Base-by-base conservation (phyloP, 2,888 invertebrate genomes). In the Dastarcus helophoroides region DNA sequence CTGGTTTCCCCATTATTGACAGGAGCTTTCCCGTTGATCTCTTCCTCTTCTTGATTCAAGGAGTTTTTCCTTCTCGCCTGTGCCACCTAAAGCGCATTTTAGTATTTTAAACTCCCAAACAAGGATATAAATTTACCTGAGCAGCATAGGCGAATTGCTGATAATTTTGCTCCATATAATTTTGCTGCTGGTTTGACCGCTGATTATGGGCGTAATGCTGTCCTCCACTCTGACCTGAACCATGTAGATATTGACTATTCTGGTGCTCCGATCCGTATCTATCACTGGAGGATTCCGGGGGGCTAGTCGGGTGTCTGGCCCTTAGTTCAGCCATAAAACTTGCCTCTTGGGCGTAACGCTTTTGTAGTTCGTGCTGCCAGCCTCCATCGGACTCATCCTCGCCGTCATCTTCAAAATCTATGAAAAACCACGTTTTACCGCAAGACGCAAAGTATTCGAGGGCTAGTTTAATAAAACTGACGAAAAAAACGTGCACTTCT, bases 381-480 rank as follows among this genome's bases (percentile, higher is more conserved):
- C 67, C 67, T 9, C 67, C 64, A 10, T 66, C 67, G 10, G 66
- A 65, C 42, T 66, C 66, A 46, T 77, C 76, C 22, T 78, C 70
- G 27, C 67, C 77, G 39, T 76, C 79, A 43, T 78, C 79, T 52
- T 78, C 78, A 54, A 78, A 78, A 65, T 79, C 79, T 79, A 57
- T 14, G n/a, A n/a, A n/a, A n/a, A n/a, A n/a, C n/a, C n/a, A n/a
- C n/a, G n/a, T n/a, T n/a, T n/a, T n/a, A n/a, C n/a, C n/a, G n/a
- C n/a, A n/a, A n/a, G n/a, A n/a, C n/a, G n/a, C n/a, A n/a, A n/a
- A n/a, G n/a, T n/a, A n/a, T n/a, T n/a, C n/a, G n/a, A n/a, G n/a
- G n/a, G n/a, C n/a, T n/a, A n/a, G n/a, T n/a, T n/a, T n/a, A n/a
- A n/a, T n/a, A n/a, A n/a, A n/a, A n/a, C n/a, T n/a, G n/a, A n/a